Percentiles rank a stretch among this genome's conserved stretches.
phyloP scores from a whole-genome alignment of 2,797 vertebrate genomes.

The Myripristis jacobus region DNA sequence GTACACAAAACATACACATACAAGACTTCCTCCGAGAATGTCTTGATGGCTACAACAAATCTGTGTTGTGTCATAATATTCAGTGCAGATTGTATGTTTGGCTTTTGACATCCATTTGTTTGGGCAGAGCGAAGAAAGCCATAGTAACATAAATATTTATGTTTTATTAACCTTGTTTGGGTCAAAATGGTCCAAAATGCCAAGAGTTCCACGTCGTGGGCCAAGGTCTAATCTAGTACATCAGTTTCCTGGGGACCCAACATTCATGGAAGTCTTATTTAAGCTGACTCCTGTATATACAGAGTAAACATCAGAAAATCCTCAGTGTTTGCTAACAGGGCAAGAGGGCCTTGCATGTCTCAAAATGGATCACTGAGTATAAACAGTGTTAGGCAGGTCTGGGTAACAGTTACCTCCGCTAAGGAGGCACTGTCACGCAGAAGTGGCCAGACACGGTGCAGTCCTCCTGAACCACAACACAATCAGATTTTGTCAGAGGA shows the following conservation, averaged over 20 bases:
- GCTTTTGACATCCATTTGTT: conserved; percentile 40
- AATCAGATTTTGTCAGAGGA: conserved; percentile 66
- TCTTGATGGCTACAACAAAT: conserved; percentile 64
- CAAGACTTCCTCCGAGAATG: conserved; percentile 51
- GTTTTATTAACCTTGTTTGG: conserved; percentile 78
- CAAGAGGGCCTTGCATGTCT: conserved; percentile 79
- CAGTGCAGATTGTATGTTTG: conserved; percentile 53
- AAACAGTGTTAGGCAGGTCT: conserved; percentile 84
- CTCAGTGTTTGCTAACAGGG: conserved; percentile 78
- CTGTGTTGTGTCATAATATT: conserved; percentile 69
- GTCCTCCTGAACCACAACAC: conserved; percentile 63
- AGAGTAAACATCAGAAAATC: conserved; percentile 85
- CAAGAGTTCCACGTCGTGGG: conserved; percentile 65
- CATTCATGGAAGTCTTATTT: conserved; percentile 79
- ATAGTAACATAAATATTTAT: conserved; percentile 81
- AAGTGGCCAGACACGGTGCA: conserved; percentile 72
- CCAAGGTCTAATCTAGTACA: conserved; percentile 82
- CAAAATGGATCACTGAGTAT: conserved; percentile 81
- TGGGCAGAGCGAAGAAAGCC: conserved; percentile 62
- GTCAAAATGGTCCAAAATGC: conserved; percentile 75
- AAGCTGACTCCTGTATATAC: conserved; percentile 86
- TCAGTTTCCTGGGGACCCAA: conserved; percentile 75
- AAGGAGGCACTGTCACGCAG: conserved; percentile 83
- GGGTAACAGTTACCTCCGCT: conserved; percentile 79
- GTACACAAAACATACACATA: conserved; percentile 39